phyloP scores from a whole-genome alignment of 2,888 invertebrate genomes.

The Drosophila siamana region DNA sequence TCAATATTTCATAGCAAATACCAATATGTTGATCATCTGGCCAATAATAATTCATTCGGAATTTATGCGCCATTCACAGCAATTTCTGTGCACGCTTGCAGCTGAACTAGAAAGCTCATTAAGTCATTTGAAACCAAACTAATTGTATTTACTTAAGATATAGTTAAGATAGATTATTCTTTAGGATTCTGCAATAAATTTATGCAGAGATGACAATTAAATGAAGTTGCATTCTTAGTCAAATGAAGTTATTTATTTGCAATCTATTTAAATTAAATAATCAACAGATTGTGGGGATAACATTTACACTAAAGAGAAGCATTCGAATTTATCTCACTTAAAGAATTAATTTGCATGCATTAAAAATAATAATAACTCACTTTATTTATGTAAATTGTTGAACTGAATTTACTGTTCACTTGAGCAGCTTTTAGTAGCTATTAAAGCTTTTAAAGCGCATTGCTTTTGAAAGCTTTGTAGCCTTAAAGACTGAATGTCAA shows the following conservation, averaged over 20 bases:
- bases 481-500: not conserved
- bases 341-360: no score
- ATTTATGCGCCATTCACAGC: conserved; percentile 6
- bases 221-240: not conserved
- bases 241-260: no score
- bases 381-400: not conserved
- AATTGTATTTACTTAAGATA: not conserved
- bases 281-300: no score
- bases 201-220: not conserved
- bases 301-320: no score
- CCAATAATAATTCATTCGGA: not conserved
- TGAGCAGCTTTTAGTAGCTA: not conserved
- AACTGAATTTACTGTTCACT: not conserved
- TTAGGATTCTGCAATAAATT: not conserved
- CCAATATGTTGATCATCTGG: conserved; percentile 1
- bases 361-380: no score
- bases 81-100: not conserved
- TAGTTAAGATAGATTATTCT: not conserved
- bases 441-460: not conserved
- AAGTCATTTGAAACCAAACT: not conserved
- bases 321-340: no score
- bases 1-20: conserved; percentile 23
- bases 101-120: not conserved
- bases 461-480: not conserved
- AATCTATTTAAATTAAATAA: no score